Base-by-base conservation (phyloP, 2,888 invertebrate genomes). In the Drosophila pseudotalamancana region DNA sequence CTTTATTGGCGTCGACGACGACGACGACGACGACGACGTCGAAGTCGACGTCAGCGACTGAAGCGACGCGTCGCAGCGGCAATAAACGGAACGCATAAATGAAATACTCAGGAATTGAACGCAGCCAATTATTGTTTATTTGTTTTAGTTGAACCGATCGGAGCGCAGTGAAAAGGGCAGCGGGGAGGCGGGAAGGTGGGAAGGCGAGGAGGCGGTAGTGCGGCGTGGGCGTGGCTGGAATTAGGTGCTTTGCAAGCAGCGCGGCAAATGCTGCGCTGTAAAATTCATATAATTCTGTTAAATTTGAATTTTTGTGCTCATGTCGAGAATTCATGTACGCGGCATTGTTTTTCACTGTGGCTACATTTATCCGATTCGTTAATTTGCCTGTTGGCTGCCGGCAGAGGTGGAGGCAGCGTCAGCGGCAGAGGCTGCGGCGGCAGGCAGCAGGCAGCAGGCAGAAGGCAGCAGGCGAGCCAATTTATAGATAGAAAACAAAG, bases 121-220 rank as follows among this genome's bases (percentile, higher is more conserved):
- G 63, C 57, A 67, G 63, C 71, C 79, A 74, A 79, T 82, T 78
- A 79, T 82, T 79, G 83, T 85, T 85, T 79, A 74, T 82, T 79
- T 86, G 68, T 66, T 66, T 67, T 39, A 60, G 40, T 59, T 54
- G 56, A 56, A 50, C 69, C 35, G 56, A 21, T 63, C 64, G 63
- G 46, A 25, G 12, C 18, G 14, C n/a, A n/a, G n/a, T n/a, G n/a
- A n/a, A n/a, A n/a, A 27, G 8, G 29, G 16, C n/a, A 16, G 31
- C 1, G 3, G 0, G 25, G 1, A 8, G 9, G 3, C 3, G 34
- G 1, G 18, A n/a, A n/a, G n/a, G 18, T 1, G 1, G 11, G 6
- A 3, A 3, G 9, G 9, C 0, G 0, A 3, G 8, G 6, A 8
- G n/a, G 6, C 6, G 6, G 5, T 12, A 9, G 27, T 25, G 51